Base-by-base conservation (phyloP, 2,113 vertebrate genomes). In the Perca schrenkii region DNA sequence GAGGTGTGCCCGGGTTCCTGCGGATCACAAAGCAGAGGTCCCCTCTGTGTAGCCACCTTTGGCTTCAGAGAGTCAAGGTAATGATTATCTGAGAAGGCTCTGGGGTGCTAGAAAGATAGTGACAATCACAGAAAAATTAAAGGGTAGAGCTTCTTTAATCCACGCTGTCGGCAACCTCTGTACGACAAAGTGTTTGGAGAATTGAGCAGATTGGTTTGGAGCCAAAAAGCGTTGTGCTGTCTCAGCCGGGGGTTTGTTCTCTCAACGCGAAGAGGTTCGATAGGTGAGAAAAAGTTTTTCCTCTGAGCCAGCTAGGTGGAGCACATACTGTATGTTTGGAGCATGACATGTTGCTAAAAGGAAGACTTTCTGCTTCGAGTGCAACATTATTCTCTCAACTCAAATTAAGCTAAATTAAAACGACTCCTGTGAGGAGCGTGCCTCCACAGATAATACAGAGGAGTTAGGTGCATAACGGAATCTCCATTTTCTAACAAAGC, bases 401-500 rank as follows among this genome's bases (percentile, higher is more conserved):
- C 54, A 58, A 87, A 78, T 71, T 36, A 85, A 86, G 60, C 66
- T 85, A 88, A 85, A 58, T 53, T 64, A 53, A 85, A 87, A 86
- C 63, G 66, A 78, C 77, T 80, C 43, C 79, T 74, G 82, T 80
- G 75, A 78, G 71, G 65, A n/a, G 57, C 2, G 8, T 15, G 60
- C 70, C 25, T 70, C 73, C 60, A 22, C 31, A 67, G 77, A 87
- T 83, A 89, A 78, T 82, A 80, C 71, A 65, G 11, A 50, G 54
- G 64, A 60, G 68, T 74, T 87, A 83, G 46, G 66, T 19, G n/a
- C 74, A 52, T 46, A 58, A 61, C 46, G 72, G 36, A 86, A 78
- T 84, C 74, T 81, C 76, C 68, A 72, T 87, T 89, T 88, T 83
- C 65, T 66, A 84, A 79, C 77, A 88, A 88, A 77, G 86, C 77